phyloP scores from a whole-genome alignment of 2,113 vertebrate genomes.

The Harpagus bidentatus region DNA sequence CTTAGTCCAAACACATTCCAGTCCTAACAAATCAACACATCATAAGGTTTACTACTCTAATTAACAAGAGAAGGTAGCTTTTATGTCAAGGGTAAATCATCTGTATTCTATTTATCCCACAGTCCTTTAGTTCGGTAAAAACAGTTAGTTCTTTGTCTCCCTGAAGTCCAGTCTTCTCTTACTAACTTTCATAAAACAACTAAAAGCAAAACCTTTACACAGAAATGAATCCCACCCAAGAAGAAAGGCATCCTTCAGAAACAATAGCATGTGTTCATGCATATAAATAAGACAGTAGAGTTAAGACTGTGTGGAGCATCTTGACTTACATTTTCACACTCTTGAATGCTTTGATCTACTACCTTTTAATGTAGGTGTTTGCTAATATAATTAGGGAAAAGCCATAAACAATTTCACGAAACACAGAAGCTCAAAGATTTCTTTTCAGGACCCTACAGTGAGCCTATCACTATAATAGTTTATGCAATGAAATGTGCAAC shows the following conservation, averaged over 20 bases:
- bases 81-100: neutral
- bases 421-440: constrained; percentile 5
- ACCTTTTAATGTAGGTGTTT: constrained; percentile 25
- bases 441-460: neutral
- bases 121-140: neutral
- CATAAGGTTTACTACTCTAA: neutral
- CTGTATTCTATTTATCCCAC: neutral
- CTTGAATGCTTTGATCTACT: constrained; percentile 38
- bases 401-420: constrained; percentile 17
- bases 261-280: neutral
- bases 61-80: neutral
- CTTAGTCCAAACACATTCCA: neutral
- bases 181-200: neutral
- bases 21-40: neutral
- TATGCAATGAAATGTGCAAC: neutral
- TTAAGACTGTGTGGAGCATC: neutral
- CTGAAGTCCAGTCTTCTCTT: neutral
- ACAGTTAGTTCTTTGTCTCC: neutral
- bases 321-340: neutral
- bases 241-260: constrained; percentile 8
- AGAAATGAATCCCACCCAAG: neutral
- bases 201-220: neutral
- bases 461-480: neutral
- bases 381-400: constrained; percentile 41
- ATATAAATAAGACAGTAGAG: constrained; percentile 15